Conservation (phyloP, 2,797 vertebrate genomes). For the Phrynocephalus guinanensis region DNA sequence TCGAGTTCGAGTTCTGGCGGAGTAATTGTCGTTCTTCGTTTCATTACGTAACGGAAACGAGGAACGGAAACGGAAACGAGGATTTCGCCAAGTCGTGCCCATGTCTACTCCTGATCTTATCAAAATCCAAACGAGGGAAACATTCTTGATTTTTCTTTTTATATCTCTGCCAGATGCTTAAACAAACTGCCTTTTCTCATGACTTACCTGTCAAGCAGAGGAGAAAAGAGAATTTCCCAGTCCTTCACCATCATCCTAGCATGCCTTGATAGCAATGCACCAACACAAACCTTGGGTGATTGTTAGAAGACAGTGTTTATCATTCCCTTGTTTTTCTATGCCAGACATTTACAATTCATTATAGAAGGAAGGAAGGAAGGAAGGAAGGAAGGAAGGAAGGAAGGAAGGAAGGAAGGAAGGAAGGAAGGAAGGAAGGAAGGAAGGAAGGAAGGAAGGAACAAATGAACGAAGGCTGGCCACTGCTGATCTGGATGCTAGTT, state of each 20-base stretch:
- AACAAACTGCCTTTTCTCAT: not conserved
- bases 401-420: not conserved
- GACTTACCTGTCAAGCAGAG: not conserved
- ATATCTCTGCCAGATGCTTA: not conserved
- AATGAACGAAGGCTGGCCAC: not conserved
- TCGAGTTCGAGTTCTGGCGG: too few species aligned
- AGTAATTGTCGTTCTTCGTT: too few species aligned
- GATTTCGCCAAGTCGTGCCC: too few species aligned
- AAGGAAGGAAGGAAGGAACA: not conserved
- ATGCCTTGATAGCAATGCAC: not conserved
- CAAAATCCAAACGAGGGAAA: not conserved
- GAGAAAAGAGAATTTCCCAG: not conserved
- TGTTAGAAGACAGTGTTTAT: not conserved
- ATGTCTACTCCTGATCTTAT: not conserved
- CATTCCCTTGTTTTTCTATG: not conserved
- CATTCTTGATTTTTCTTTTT: too few species aligned
- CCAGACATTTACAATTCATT: not conserved
- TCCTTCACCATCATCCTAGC: not conserved
- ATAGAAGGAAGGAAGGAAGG: not conserved
- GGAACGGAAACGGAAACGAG: too few species aligned
- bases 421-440: not conserved
- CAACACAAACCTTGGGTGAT: not conserved
- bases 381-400: not conserved
- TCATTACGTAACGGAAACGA: too few species aligned
- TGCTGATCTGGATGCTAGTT: not conserved